Evolutionary conservation across 2,113 vertebrate genomes (phyloP), one percentile per base, ranked within the genome.

Genomic region (Phaethon lepturus): DNA sequence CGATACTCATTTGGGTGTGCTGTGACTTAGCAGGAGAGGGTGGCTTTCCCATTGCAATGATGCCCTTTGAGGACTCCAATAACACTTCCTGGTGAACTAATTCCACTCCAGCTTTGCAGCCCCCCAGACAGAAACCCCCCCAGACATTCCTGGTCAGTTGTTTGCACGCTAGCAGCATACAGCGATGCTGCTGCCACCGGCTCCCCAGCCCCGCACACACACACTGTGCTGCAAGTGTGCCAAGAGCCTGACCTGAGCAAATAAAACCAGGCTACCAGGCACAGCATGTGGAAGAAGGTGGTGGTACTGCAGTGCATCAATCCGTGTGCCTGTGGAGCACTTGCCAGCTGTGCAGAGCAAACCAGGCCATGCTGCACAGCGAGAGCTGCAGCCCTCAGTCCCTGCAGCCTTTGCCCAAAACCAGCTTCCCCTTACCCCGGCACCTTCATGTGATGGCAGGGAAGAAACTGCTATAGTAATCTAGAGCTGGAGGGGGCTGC

Each of bases 321-420:
- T 15, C 44, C 7, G 1, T 1, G 1, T 0, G 10, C 47, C 73
- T 5, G 17, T 2, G 0, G 33, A 26, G 29, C 23, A 6, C 6
- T 45, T 18, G 35, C 49, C 52, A 29, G 56, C 35, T 26, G 25
- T 0, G 5, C 56, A 20, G 28, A 45, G 50, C 7, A 22, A n/a
- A 42, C 3, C 4, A 10, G 24, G 17, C 17, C 35, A 60, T 0
- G 15, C 12, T 5, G 69, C 58, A 13, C 5, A 28, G 60, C 0
- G 2, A n/a, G 53, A 6, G 31, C 49, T 40, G 68, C 49, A 45
- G 50, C 31, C 60, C 56, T 15, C 3, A 0, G 33, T 15, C 40
- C 29, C 17, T 3, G 72, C 58, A 33, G 56, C 62, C 38, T 22
- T 17, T 0, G 1, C 42, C 25, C 26, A 19, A 13, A 42, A 20